Conservation (phyloP, 2,888 invertebrate species). For the Carpatolechia fugitivella region DNA sequence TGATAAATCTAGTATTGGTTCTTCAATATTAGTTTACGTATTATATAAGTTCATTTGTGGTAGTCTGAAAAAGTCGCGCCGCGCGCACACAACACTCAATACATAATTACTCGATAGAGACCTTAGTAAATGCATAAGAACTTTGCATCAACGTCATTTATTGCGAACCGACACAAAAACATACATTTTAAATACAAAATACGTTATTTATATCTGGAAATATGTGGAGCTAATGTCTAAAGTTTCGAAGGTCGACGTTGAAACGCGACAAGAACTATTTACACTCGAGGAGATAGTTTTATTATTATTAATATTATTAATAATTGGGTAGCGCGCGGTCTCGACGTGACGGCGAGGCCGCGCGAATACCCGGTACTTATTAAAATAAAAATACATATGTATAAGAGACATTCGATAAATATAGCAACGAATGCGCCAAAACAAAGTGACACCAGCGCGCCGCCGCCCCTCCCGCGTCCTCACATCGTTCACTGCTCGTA, state of each 20-base stretch:
- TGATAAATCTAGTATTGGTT: too few species aligned
- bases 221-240: slow-evolving; percentile 30
- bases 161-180: slow-evolving; percentile 33
- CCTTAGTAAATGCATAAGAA: slow-evolving; percentile 40
- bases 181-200: slow-evolving; percentile 41
- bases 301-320: slow-evolving; percentile 14
- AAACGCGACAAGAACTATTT: slow-evolving; percentile 32
- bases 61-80: slow-evolving; percentile 14
- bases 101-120: slow-evolving; percentile 36
- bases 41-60: too few species aligned
- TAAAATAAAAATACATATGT: slow-evolving; percentile 6
- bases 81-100: not conserved
- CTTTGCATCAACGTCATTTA: slow-evolving; percentile 30
- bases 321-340: not conserved
- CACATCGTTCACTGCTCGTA: not conserved
- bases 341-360: not conserved
- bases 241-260: slow-evolving; percentile 22
- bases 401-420: slow-evolving; percentile 12
- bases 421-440: slow-evolving; percentile 1
- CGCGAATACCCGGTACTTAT: not conserved
- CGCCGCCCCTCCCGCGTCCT: not conserved
- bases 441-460: not conserved
- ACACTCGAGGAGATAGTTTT: slow-evolving; percentile 29
- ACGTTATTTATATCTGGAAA: slow-evolving; percentile 33
- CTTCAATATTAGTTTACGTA: too few species aligned